Evolutionary conservation across 2,888 invertebrate species (phyloP).

Genomic region (Agapostemon virescens): DNA sequence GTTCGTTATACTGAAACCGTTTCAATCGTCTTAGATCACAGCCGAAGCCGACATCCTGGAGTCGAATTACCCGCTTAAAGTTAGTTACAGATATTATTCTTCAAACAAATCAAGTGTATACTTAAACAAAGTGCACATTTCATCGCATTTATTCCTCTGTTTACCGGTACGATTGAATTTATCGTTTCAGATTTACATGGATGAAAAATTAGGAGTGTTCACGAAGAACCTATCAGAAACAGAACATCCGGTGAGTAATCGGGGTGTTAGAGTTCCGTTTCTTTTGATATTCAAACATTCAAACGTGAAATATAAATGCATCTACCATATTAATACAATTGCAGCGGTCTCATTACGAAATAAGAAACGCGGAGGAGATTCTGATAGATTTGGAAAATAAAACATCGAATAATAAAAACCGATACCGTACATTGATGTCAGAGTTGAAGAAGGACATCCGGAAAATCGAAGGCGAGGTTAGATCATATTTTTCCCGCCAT

Average conservation of each 20-base stretch:
- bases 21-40: constrained; percentile 21
- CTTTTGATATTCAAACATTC: neutral
- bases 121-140: neutral
- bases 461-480: constrained; percentile 71
- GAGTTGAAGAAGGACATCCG: constrained; percentile 70
- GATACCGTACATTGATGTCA: constrained; percentile 64
- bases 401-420: constrained; percentile 55
- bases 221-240: constrained; percentile 58
- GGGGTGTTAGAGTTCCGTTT: neutral
- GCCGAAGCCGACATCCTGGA: neutral
- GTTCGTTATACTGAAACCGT: neutral
- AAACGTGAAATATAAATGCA: neutral
- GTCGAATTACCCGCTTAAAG: constrained; percentile 2
- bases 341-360: constrained; percentile 57
- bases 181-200: constrained; percentile 49
- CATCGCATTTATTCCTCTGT: neutral
- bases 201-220: constrained; percentile 52
- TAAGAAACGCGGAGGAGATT: constrained; percentile 61
- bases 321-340: constrained; percentile 36
- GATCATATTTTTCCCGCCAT: constrained; percentile 11
- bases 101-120: neutral
- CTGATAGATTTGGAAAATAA: constrained; percentile 62
- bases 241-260: constrained; percentile 50
- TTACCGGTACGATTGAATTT: constrained; percentile 6
- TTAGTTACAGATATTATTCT: constrained; percentile 30